Conservation (phyloP, 2,113 vertebrate species). For the Spheniscus mendiculus region DNA sequence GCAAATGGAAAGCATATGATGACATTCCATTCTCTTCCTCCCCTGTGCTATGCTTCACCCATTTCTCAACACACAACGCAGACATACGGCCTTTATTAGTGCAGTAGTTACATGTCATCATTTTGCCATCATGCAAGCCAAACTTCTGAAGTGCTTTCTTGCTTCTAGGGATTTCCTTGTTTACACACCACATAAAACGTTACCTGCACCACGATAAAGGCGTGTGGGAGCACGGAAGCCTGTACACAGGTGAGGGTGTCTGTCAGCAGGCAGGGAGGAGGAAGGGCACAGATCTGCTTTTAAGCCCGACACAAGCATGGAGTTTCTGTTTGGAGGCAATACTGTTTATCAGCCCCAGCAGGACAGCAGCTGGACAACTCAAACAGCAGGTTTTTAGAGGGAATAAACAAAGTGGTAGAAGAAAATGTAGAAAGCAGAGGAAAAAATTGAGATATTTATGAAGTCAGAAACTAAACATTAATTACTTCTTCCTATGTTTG, state of each 20-base stretch:
- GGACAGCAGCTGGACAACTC: neutral
- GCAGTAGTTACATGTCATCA: neutral
- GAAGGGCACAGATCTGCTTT: neutral
- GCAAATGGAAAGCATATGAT: conserved; percentile 29
- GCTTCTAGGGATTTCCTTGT: conserved; percentile 47
- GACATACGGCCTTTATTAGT: neutral
- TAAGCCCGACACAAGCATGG: neutral
- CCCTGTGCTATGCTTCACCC: neutral
- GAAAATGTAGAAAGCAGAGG: neutral
- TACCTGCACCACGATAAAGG: neutral
- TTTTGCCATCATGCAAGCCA: neutral
- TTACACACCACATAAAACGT: neutral
- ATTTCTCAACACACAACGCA: neutral
- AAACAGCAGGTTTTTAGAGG: neutral
- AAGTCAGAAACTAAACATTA: neutral
- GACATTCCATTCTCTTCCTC: neutral
- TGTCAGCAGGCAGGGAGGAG: neutral
- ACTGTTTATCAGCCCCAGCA: neutral
- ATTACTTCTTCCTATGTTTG: neutral
- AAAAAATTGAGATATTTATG: neutral
- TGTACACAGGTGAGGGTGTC: neutral
- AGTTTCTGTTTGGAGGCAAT: neutral
- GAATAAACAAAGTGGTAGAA: neutral
- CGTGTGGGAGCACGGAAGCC: neutral
- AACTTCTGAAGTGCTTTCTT: neutral